Conservation (phyloP, 2,888 invertebrate genomes). For the Aproaerema taeniolella region DNA sequence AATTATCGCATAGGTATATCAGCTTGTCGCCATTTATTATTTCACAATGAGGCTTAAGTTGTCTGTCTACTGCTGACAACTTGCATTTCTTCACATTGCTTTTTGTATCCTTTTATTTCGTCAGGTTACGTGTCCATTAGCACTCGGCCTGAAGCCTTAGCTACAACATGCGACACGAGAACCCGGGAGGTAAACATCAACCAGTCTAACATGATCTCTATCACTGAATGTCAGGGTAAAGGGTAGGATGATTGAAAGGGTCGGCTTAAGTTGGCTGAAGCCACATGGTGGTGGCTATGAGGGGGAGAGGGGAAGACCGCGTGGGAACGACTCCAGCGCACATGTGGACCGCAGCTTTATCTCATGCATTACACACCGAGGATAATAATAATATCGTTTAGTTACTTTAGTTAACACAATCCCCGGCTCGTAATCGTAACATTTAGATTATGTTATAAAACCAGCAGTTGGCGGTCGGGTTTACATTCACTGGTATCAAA, state of each 20-base stretch:
- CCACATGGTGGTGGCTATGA: constrained; percentile 51
- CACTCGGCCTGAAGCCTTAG: constrained; percentile 65
- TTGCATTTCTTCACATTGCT: constrained; percentile 24
- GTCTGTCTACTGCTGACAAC: no score
- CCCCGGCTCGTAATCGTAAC: constrained; percentile 46
- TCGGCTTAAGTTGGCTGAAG: constrained; percentile 44
- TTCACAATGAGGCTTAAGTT: no score
- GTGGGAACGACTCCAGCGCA: constrained; percentile 63
- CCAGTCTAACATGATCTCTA: constrained; percentile 19
- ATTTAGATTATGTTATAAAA: constrained; percentile 46
- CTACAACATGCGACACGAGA: constrained; percentile 52
- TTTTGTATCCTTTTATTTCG: constrained; percentile 42
- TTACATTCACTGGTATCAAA: constrained; percentile 25
- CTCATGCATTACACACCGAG: constrained; percentile 55
- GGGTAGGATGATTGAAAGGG: constrained; percentile 20
- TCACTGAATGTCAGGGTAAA: neutral
- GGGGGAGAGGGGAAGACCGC: constrained; percentile 40
- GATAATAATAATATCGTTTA: constrained; percentile 63
- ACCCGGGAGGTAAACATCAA: constrained; percentile 59
- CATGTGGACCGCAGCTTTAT: constrained; percentile 73
- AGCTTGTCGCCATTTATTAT: constrained; percentile 19
- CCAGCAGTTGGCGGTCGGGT: constrained; percentile 26
- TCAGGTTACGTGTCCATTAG: constrained; percentile 65
- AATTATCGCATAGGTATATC: no score
- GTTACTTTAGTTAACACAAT: constrained; percentile 60